Percentiles rank a stretch among this genome's conserved stretches.
Conservation (phyloP, 1,140 invertebrate genomes). For the Antheraea mylitta region DNA sequence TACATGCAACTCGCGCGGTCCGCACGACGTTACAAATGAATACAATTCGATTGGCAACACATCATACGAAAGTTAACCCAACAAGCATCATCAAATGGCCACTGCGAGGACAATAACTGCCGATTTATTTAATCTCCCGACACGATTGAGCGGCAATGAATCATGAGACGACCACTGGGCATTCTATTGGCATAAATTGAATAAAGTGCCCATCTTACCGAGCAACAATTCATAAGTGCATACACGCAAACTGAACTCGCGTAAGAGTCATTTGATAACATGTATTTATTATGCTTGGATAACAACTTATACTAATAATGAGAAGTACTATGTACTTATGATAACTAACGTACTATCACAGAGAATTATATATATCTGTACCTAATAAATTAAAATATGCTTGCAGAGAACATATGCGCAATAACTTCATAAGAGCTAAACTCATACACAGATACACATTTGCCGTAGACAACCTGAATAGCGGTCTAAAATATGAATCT, state of each 20-base stretch:
- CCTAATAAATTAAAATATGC: no score
- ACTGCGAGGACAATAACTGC: constrained; percentile 31
- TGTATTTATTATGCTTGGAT: no score
- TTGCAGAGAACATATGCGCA: no score
- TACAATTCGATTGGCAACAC: constrained; percentile 42
- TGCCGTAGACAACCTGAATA: no score
- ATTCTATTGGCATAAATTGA: constrained; percentile 51
- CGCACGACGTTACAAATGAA: not conserved
- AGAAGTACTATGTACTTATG: not conserved
- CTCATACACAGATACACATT: no score
- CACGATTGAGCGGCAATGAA: constrained; percentile 48
- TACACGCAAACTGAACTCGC: constrained; percentile 2
- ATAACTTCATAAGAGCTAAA: no score
- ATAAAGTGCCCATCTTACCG: constrained; percentile 32
- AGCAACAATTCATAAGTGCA: constrained; percentile 5
- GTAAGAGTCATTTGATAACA: not conserved
- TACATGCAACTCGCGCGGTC: not conserved
- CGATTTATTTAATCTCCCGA: constrained; percentile 50
- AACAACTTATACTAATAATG: not conserved
- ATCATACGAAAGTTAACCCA: constrained; percentile 41
- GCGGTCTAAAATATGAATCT: no score
- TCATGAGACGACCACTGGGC: constrained; percentile 30
- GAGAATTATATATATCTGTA: no score
- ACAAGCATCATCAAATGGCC: constrained; percentile 7
- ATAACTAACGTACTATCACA: not conserved